Conservation (phyloP, 2,797 vertebrate genomes). For the Okamejei kenojei region DNA sequence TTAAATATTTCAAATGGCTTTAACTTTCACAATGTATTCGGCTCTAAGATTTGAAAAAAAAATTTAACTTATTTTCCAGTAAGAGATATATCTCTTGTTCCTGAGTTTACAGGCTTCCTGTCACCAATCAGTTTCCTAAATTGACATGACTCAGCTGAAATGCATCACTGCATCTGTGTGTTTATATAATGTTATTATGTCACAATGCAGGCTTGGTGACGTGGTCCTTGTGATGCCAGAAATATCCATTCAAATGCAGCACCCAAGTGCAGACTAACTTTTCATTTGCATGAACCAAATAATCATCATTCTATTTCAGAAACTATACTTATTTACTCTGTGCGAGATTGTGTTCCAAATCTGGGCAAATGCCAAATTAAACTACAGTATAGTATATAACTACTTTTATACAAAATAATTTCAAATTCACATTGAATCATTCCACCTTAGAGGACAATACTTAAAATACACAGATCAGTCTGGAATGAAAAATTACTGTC, state of each 20-base stretch:
- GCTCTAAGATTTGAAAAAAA: too few species aligned
- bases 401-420: background rate
- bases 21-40: too few species aligned
- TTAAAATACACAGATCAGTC: background rate
- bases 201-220: background rate
- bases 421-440: conserved; percentile 5
- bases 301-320: background rate
- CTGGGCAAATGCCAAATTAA: conserved; percentile 9
- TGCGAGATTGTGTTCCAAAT: background rate
- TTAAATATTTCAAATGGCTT: too few species aligned
- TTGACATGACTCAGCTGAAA: background rate
- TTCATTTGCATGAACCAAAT: background rate
- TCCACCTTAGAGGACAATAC: conserved; percentile 16
- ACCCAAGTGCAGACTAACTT: background rate
- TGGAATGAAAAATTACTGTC: background rate
- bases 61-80: too few species aligned
- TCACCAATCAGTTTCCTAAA: background rate
- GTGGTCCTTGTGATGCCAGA: background rate
- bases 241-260: background rate
- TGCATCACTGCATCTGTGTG: background rate
- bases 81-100: too few species aligned
- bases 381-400: background rate
- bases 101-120: background rate
- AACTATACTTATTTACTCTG: background rate
- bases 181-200: background rate